Evolutionary conservation across 1,140 invertebrate species (phyloP).

Genomic region (Heliconius hermathena): DNA sequence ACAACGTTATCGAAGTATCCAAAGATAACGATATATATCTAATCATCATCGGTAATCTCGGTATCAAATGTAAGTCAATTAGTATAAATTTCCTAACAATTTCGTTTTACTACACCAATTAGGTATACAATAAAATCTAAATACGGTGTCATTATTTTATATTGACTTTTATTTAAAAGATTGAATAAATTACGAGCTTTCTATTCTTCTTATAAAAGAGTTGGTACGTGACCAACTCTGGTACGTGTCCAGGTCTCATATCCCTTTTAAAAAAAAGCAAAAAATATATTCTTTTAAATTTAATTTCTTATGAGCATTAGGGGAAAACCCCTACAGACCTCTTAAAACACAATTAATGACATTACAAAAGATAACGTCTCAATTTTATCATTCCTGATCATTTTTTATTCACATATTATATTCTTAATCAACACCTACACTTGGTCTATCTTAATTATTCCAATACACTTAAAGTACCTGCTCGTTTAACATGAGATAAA

Average conservation of each 20-base stretch:
- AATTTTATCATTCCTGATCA: background rate
- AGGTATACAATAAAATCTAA: constrained; percentile 4
- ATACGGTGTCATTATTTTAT: constrained; percentile 1
- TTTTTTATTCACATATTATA: background rate
- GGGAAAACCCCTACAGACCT: too few relatives aligned
- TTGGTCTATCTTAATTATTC: constrained; percentile 27
- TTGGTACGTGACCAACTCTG: too few relatives aligned
- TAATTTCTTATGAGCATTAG: too few relatives aligned
- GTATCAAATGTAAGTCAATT: constrained; percentile 21
- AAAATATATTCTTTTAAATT: too few relatives aligned
- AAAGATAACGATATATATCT: constrained; percentile 17
- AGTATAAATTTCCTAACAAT: constrained; percentile 16
- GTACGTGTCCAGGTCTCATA: too few relatives aligned
- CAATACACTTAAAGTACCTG: constrained; percentile 36
- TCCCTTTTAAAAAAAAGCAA: too few relatives aligned
- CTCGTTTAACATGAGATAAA: constrained; percentile 37
- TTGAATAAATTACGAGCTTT: background rate
- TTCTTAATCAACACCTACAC: constrained; percentile 21
- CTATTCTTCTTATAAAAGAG: background rate
- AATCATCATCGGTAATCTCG: constrained; percentile 20
- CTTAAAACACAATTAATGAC: background rate
- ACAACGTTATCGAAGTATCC: background rate
- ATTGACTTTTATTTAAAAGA: background rate
- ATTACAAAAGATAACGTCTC: background rate
- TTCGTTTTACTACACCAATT: background rate